A percentile compares a stretch with the other conserved stretches of the same genome.
These are phyloP conservation scores for Cephalopachus bancanus DNA, from an alignment of 2,797 vertebrate genomes.

Conservation along the genomic window DNA sequence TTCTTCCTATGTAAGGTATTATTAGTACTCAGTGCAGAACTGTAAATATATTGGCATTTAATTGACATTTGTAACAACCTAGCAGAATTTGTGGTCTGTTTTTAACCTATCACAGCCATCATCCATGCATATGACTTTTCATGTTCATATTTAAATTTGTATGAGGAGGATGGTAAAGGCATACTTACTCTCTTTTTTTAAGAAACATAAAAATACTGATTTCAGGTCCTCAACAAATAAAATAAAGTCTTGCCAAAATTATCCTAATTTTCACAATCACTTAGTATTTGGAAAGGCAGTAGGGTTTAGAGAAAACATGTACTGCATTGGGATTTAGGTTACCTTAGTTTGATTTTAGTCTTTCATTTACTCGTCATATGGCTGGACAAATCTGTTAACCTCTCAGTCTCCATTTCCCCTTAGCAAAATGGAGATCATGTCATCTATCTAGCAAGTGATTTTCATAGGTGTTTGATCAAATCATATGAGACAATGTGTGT, in stretches of 20 bases:
- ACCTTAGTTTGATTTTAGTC: neutral
- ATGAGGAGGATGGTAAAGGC: neutral
- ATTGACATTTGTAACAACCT: neutral
- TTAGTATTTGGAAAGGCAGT: neutral
- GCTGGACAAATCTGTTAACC: neutral
- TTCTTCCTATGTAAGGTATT: neutral
- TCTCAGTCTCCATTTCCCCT: neutral
- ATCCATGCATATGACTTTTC: neutral
- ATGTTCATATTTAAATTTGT: conserved; percentile 2
- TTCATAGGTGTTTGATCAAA: neutral
- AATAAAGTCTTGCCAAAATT: neutral
- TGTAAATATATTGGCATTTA: neutral
- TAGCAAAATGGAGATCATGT: neutral
- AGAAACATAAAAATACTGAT: neutral
- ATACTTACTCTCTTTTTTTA: neutral
- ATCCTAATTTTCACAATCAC: neutral
- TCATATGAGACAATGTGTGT: neutral
- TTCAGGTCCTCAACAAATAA: neutral
- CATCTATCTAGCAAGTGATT: neutral
- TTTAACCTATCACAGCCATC: neutral
- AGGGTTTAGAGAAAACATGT: neutral
- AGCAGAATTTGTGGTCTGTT: neutral
- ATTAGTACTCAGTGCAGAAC: neutral
- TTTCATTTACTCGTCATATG: neutral
- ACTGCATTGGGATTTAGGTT: neutral